Evolutionary conservation across 2,888 invertebrate genomes (phyloP), one percentile per base, ranked within the genome.

Genomic region (Girardia tigrina): DNA sequence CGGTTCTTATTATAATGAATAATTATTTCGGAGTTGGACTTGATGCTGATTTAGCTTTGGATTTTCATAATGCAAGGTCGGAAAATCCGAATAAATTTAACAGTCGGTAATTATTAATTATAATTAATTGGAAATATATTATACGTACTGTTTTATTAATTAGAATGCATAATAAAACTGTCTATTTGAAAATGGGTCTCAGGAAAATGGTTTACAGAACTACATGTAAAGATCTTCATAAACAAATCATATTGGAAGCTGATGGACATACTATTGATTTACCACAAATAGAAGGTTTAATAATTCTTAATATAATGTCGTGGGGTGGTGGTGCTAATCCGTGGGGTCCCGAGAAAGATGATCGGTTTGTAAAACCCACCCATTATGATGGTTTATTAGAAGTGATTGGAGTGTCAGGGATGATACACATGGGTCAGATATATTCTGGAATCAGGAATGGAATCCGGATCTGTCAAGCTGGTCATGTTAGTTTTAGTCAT

Each of bases 21-120:
- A 99, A 98, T 87, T 99, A 99, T 86, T 98, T 99, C 86, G 98
- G 98, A 77, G 95, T 99, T 84, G 98, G 98, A 78, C 91, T 99
- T 82, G 98, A 99, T 86, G 98, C 98, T 29, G 98, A 97, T 85
- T 89, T 99, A 78, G 97, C 95, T 83, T 88, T 98, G 81, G 97
- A 94, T 87, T 99, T 99, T 87, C 98, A 98, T 85, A 97, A 94
- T 85, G 97, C 97, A 72, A 88, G 98, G 78, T 97, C 97, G 85
- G 95, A 97, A 84, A 98, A 99, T 86, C 98, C 98, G 42, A 28
- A 76, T 8, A 97, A 84, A 78, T 99, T 99, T 86, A 97, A 94
- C 86, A 97, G 94, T 87, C 88, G 89, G 89, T 89, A 79, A 77
- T 80, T 77, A 27, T 2, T 23, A 42, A 20, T 42, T 42, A 16